phyloP scores from a whole-genome alignment of 2,113 vertebrate species.

The Eptesicus fuscus region DNA sequence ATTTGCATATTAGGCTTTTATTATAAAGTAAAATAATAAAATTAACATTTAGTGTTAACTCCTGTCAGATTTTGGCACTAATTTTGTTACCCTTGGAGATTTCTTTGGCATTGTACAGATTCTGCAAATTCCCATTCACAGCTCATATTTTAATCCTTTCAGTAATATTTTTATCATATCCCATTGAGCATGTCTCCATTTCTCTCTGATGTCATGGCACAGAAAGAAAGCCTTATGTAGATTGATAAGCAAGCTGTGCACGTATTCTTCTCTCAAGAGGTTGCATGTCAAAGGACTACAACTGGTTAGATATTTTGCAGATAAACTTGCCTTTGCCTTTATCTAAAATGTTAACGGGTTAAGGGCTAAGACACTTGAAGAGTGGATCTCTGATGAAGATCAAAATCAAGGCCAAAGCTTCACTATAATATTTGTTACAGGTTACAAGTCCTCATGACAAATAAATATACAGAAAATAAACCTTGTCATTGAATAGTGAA shows the following conservation, averaged over 20 bases:
- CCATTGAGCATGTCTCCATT: background rate
- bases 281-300: conserved; percentile 26
- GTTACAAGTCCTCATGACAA: background rate
- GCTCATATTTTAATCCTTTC: background rate
- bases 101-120: conserved; percentile 1
- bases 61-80: no score
- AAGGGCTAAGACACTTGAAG: conserved; percentile 54
- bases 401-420: background rate
- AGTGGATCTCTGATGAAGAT: conserved; percentile 59
- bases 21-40: no score
- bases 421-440: background rate
- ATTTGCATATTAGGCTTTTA: no score
- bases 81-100: background rate
- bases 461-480: background rate
- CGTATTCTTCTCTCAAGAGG: background rate
- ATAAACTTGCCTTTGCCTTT: conserved; percentile 56
- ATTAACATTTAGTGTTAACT: no score
- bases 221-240: conserved; percentile 4
- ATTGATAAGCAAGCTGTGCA: background rate
- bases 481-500: background rate
- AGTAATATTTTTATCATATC: background rate
- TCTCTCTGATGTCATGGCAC: background rate
- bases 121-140: background rate
- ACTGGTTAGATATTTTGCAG: conserved; percentile 17
- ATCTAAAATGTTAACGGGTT: conserved; percentile 61